Evolutionary conservation across 2,888 invertebrate species (phyloP), one percentile per base, ranked within the genome.

Genomic region (Candidula unifasciata): DNA sequence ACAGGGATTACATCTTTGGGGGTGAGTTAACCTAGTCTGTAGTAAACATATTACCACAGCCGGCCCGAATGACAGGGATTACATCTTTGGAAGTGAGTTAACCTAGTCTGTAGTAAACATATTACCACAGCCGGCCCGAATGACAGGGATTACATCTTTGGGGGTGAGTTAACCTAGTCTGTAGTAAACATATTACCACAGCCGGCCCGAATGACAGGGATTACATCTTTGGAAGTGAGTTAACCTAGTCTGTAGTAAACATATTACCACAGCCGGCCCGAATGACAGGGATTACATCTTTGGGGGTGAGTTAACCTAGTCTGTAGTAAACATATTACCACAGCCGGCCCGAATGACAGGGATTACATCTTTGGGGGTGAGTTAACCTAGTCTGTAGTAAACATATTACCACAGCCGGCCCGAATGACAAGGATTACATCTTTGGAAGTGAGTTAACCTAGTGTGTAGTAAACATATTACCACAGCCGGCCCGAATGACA

Each of bases 371-470:
- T 82, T 64, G 82, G 82, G 35, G 82, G 82, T 82, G 24, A n/a
- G n/a, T n/a, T n/a, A n/a, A n/a, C n/a, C n/a, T n/a, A n/a, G n/a
- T n/a, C n/a, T n/a, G n/a, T n/a, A n/a, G n/a, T n/a, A n/a, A n/a
- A n/a, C n/a, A 8, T 0, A n/a, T 30, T 1, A 16, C 80, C 21
- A 21, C 27, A 13, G 82, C 82, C 24, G 82, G 82, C 2, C 82
- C 82, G 0, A 74, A 82, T 35, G 82, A 82, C n/a, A 33, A 74
- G 35, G 82, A 74, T 35, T 82, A 82, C 37, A 64, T 82, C 16
- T 82, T 82, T 64, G 82, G 82, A 57, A 74, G 82, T 82, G 24
- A n/a, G n/a, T n/a, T n/a, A n/a, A n/a, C n/a, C n/a, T n/a, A n/a
- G n/a, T n/a, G n/a, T n/a, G n/a, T n/a, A n/a, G n/a, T n/a, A n/a